phyloP scores from a whole-genome alignment of 2,797 vertebrate species.

The Myripristis murdjan region DNA sequence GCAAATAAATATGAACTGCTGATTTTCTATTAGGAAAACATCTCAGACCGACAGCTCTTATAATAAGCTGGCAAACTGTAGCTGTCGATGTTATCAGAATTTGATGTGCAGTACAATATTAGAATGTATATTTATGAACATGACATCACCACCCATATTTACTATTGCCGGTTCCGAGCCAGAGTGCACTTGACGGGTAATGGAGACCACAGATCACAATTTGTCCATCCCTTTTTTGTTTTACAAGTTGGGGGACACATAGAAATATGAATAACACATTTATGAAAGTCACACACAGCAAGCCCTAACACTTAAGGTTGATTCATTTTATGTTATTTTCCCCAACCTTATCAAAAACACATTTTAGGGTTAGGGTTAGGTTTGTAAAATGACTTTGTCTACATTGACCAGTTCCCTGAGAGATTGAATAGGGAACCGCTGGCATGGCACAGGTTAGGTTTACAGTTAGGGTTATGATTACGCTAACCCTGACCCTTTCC shows the following conservation, averaged over 20 bases:
- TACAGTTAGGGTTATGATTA: no score
- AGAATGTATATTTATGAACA: conserved; percentile 18
- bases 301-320: no score
- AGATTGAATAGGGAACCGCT: no score
- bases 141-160: conserved; percentile 38
- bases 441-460: no score
- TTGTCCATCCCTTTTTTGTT: background rate
- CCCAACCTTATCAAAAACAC: no score
- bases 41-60: conserved; percentile 58
- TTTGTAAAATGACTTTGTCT: no score
- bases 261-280: conserved; percentile 11
- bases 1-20: conserved; percentile 75
- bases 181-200: background rate
- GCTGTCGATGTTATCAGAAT: conserved; percentile 63
- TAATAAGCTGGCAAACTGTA: conserved; percentile 60
- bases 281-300: conserved; percentile 9
- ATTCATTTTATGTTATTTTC: no score
- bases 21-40: conserved; percentile 55
- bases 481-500: no score
- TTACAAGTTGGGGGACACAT: background rate
- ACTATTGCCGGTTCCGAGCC: background rate
- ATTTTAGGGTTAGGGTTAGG: no score
- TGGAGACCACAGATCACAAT: background rate
- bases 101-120: conserved; percentile 30
- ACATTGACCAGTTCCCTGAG: no score